Base-by-base conservation (phyloP, 2,888 invertebrate species). In the Ochropleura plecta region DNA sequence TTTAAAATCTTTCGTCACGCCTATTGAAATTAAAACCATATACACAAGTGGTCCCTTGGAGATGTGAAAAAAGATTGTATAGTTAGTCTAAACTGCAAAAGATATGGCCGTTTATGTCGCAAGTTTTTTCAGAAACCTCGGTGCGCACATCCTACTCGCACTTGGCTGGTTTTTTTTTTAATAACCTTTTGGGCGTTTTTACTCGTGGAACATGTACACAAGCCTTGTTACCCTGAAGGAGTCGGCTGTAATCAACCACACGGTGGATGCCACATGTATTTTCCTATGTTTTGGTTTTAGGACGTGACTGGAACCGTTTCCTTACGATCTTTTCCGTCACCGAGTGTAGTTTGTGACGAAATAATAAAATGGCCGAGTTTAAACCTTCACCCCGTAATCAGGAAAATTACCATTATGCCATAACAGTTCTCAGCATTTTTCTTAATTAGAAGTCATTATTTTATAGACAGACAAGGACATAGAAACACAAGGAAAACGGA, bases 361-460 rank as follows among this genome's bases (percentile, higher is more conserved):
- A 20, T 57, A 8, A 16, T 10, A 40, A 40, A 59, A 16, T 9
- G 30, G 30, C 59, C 16, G 40, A 5, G 40, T 40, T 7, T 0
- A 59, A 40, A 40, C 16, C 16, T 14, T 8, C 12, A 57, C 57
- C 16, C 8, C 9, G 59, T 59, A 0, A 59, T 8, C 16, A 16
- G 3, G 16, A 59, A 5, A 16, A n/a, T 7, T 44, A 44, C 12
- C 14, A 44, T 42, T 59, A 40, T 40, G 12, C n/a, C 42, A 62
- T 12, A 6, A 1, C 0, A 42, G 18, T 7, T 62, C 62, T 62
- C 3, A n/a, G 18, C 44, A 20, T 5, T 48, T 53, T 55, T 44
- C 62, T 55, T 30, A n/a, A 62, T 78, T 30, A 44, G 30, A 62
- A 49, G 48, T 57, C 44, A 75, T 30, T 30, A 30, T 48, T 20